Conservation (phyloP, 2,888 invertebrate genomes). For the Erebia aethiops region DNA sequence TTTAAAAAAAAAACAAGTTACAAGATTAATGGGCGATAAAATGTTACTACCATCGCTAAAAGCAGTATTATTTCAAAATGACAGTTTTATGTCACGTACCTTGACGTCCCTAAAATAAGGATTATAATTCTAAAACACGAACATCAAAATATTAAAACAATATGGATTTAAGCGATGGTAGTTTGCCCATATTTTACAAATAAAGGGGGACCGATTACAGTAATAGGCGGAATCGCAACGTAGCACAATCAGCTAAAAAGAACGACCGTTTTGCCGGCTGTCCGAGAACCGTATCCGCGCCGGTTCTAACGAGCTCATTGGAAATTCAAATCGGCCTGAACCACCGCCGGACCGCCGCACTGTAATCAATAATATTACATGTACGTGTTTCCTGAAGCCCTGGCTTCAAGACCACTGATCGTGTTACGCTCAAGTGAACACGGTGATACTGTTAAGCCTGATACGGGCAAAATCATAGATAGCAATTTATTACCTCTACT, state of each 20-base stretch:
- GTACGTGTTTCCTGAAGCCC: conserved; percentile 76
- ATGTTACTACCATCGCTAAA: conserved; percentile 14
- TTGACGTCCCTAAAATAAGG: too few species aligned
- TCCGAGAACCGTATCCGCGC: conserved; percentile 62
- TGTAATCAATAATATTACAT: conserved; percentile 82
- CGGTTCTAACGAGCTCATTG: conserved; percentile 81
- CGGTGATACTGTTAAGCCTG: conserved; percentile 35
- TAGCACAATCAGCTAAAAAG: conserved; percentile 65
- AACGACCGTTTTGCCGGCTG: conserved; percentile 69
- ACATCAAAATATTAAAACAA: too few species aligned
- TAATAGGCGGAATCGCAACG: conserved; percentile 58
- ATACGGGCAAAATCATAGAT: conserved; percentile 13
- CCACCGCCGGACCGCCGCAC: conserved; percentile 68
- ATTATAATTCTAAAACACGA: too few species aligned
- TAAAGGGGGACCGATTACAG: conserved; percentile 54
- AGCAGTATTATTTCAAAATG: too few species aligned
- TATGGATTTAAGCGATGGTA: too few species aligned
- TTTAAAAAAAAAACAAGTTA: too few species aligned
- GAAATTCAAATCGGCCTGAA: conserved; percentile 79
- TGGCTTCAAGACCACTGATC: conserved; percentile 51
- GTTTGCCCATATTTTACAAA: conserved; percentile 40
- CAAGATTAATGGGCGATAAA: conserved; percentile 38
- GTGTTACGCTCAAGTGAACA: conserved; percentile 47
- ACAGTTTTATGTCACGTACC: too few species aligned
- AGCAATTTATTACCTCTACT: not conserved